phyloP scores from a whole-genome alignment of 2,797 vertebrate genomes.

The Lagorchestes hirsutus region DNA sequence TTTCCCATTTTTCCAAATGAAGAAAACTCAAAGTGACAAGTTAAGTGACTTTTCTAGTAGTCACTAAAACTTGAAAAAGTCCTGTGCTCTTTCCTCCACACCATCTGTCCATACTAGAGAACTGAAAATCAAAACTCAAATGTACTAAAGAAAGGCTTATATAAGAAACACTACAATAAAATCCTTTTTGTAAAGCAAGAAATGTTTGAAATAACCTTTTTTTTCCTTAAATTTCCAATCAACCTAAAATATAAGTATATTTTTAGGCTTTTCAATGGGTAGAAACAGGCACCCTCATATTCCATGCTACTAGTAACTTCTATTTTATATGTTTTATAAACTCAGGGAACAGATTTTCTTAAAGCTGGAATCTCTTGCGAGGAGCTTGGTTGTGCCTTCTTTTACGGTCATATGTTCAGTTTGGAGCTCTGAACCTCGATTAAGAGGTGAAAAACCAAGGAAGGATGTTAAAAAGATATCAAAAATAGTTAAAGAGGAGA shows the following conservation, averaged over 20 bases:
- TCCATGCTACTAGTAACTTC: no score
- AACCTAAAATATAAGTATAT: no score
- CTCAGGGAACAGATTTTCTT: no score
- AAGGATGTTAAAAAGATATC: no score
- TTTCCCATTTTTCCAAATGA: not conserved
- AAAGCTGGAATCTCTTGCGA: no score
- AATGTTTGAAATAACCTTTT: constrained; percentile 20
- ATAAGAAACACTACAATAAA: constrained; percentile 23
- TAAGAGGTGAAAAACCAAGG: not conserved
- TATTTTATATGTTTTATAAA: no score
- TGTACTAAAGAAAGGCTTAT: constrained; percentile 13
- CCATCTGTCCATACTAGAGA: constrained; percentile 10
- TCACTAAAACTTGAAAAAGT: not conserved
- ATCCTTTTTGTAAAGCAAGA: constrained; percentile 49
- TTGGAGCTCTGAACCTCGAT: not conserved
- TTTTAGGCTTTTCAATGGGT: no score
- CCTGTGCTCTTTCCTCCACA: not conserved
- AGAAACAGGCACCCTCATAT: no score
- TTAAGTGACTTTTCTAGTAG: not conserved
- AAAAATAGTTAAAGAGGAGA: no score
- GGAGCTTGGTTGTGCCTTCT: no score
- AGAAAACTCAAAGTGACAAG: not conserved
- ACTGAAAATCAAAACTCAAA: constrained; percentile 43
- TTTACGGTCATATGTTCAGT: no score
- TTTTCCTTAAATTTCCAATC: no score